Evolutionary conservation across 2,888 invertebrate genomes (phyloP).

Genomic region (Furcula furcula): DNA sequence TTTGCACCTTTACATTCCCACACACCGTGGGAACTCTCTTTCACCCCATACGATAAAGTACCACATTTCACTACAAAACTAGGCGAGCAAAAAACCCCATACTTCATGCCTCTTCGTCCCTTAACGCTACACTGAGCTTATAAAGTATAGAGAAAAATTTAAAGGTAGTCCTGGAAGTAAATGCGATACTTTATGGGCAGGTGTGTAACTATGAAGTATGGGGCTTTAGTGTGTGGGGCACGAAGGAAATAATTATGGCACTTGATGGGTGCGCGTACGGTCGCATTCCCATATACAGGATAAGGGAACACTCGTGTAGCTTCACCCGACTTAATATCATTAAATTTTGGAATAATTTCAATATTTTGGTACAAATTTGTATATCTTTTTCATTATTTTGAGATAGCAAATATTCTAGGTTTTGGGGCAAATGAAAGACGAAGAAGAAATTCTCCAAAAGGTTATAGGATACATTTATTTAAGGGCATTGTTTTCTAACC

Average conservation of each 20-base stretch:
- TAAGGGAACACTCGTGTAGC: conserved; percentile 61
- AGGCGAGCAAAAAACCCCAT: conserved; percentile 41
- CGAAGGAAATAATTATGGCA: conserved; percentile 32
- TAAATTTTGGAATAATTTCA: no score
- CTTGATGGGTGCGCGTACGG: conserved; percentile 54
- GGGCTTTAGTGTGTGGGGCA: conserved; percentile 31
- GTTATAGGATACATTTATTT: no score
- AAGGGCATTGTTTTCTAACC: no score
- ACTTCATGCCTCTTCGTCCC: conserved; percentile 50
- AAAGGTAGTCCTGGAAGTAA: conserved; percentile 30
- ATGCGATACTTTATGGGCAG: conserved; percentile 50
- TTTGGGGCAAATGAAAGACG: no score
- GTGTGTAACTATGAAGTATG: conserved; percentile 48
- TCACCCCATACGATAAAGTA: conserved; percentile 63
- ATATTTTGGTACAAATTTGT: no score
- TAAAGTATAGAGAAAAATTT: conserved; percentile 43
- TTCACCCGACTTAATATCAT: conserved; percentile 41
- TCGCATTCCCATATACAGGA: conserved; percentile 73
- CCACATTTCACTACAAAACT: conserved; percentile 40
- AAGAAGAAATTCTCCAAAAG: no score
- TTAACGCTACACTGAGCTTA: conserved; percentile 48
- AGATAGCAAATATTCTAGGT: no score
- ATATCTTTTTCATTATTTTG: no score
- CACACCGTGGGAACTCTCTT: conserved; percentile 70
- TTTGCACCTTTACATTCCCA: conserved; percentile 77